phyloP scores from a whole-genome alignment of 2,797 vertebrate genomes.

The Melanotaenia parkinsoni region DNA sequence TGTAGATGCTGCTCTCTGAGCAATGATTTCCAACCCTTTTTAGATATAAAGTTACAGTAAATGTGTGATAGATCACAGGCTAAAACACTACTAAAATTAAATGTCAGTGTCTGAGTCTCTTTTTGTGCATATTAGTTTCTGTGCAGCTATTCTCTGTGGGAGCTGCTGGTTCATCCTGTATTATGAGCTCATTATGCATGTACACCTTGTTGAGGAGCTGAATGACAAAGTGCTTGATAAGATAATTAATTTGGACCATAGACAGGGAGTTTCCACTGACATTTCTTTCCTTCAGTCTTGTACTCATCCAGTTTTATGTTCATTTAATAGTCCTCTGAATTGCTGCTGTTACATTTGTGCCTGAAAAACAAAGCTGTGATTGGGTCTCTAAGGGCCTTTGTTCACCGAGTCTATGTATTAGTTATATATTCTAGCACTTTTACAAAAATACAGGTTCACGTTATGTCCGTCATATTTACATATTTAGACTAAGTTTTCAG shows the following conservation, averaged over 20 bases:
- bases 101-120: background rate
- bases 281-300: constrained; percentile 35
- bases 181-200: constrained; percentile 39
- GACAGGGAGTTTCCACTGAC: constrained; percentile 27
- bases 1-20: background rate
- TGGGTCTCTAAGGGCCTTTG: background rate
- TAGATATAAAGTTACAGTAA: background rate
- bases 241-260: constrained; percentile 45
- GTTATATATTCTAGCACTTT: background rate
- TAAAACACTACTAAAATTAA: background rate
- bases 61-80: accelerated
- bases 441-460: background rate
- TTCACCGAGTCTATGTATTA: background rate
- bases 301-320: constrained; percentile 5
- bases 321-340: constrained; percentile 10
- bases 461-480: background rate
- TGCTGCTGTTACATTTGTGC: constrained; percentile 17
- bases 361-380: background rate
- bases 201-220: constrained; percentile 40
- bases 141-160: background rate
- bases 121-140: background rate
- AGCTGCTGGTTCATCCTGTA: constrained; percentile 14
- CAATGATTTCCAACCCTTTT: background rate
- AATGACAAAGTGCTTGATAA: constrained; percentile 43
- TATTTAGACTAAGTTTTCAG: background rate